Base-by-base conservation (phyloP, 2,113 vertebrate species). In the Sinocyclocheilus anophthalmus region DNA sequence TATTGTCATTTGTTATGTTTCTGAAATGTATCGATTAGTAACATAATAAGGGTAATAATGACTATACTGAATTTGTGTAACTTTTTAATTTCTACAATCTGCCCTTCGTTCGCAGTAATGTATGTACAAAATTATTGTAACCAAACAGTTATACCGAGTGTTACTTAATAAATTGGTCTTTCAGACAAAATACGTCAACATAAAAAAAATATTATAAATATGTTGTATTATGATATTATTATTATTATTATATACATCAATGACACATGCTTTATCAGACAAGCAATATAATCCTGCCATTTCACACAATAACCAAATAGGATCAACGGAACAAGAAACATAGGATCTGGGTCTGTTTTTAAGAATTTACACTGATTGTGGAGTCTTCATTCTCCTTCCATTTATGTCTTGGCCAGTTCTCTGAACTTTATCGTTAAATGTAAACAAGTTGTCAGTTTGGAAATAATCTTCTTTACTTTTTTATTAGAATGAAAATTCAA, bases 401-500 rank as follows among this genome's bases (percentile, higher is more conserved):
- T 91, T 91, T 90, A 87, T 94, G 91, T 92, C 90, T 90, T 88
- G 92, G 88, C 87, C 75, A 93, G 90, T 95, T 92, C 94, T 95
- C 94, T 96, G 95, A 97, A 97, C 96, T 96, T 95, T 94, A 93
- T 94, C 95, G 95, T 94, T 96, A 94, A 93, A 95, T 96, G 96
- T 96, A 97, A 97, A 98, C 97, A 97, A 95, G 92, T 94, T 96
- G 96, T 96, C 95, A 95, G 90, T 94, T 95, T 94, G 93, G 93
- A 93, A 96, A 94, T 96, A 96, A 97, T 96, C 96, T 96, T 93
- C 95, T 95, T 93, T 95, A 90, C 95, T 95, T 96, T 89, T 95
- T 94, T 96, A 95, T 93, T 92, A 92, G 95, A 95, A 93, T 94
- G 93, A 96, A 96, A 96, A 95, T 96, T 93, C 94, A 96, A 96